phyloP scores from a whole-genome alignment of 2,113 vertebrate genomes.

The Aegotheles bennettii region DNA sequence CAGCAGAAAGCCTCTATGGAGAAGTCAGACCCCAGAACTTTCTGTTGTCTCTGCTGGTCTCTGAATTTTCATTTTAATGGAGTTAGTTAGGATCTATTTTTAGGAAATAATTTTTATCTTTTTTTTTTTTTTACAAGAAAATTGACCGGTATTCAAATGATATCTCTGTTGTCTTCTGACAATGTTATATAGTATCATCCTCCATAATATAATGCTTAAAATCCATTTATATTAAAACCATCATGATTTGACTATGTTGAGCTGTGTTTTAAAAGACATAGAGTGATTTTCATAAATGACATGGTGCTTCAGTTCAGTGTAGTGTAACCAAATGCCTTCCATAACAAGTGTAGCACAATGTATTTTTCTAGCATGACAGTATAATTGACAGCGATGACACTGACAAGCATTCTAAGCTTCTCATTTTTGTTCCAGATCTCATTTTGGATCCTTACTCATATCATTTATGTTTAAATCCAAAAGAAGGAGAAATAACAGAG shows the following conservation, averaged over 20 bases:
- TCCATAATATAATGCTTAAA: background rate
- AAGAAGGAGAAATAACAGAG: constrained; percentile 19
- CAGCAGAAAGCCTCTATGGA: background rate
- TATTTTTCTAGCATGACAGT: background rate
- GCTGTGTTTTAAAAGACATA: background rate
- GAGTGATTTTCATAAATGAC: background rate
- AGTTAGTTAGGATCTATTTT: background rate
- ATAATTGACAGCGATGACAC: background rate
- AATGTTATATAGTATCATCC: background rate
- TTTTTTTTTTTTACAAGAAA: background rate
- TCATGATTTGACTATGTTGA: background rate
- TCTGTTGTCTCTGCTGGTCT: background rate
- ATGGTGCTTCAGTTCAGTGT: background rate
- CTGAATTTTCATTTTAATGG: background rate
- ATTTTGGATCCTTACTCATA: background rate
- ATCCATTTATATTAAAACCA: background rate
- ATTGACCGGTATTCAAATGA: background rate
- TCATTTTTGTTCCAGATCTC: constrained; percentile 45
- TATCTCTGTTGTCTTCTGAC: background rate
- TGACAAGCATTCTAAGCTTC: background rate
- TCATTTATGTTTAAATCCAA: constrained; percentile 11
- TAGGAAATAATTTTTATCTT: background rate
- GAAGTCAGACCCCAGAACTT: background rate
- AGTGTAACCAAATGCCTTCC: background rate
- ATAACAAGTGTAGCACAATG: background rate